Conservation (phyloP, 2,888 invertebrate genomes). For the Cantharis rustica region DNA sequence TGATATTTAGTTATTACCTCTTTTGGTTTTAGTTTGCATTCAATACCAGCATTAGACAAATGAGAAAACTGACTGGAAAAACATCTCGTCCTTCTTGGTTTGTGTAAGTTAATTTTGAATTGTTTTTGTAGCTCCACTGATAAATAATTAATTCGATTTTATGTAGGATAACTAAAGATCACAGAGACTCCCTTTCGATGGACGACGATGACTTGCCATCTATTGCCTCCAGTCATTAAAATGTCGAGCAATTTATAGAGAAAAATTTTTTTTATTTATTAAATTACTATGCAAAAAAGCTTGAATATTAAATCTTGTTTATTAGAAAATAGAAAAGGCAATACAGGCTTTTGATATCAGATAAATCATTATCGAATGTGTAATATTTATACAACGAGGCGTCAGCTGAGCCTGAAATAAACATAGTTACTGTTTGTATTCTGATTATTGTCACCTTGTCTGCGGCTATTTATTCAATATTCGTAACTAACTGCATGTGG, state of each 20-base stretch:
- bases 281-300: not conserved
- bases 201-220: not conserved
- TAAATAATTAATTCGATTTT: not conserved
- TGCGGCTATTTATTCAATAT: too few species aligned
- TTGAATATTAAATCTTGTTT: not conserved
- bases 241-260: not conserved
- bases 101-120: conserved; percentile 23
- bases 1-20: not conserved
- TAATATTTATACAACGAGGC: too few species aligned
- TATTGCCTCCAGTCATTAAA: not conserved
- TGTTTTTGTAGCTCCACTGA: not conserved
- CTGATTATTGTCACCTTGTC: too few species aligned
- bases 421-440: too few species aligned
- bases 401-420: too few species aligned
- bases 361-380: too few species aligned
- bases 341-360: too few species aligned
- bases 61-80: conserved; percentile 41
- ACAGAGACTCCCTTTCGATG: not conserved
- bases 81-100: conserved; percentile 31
- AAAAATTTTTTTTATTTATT: not conserved
- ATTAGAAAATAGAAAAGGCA: too few species aligned
- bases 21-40: conserved; percentile 40
- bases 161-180: not conserved
- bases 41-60: conserved; percentile 44
- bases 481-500: too few species aligned